phyloP scores from a whole-genome alignment of 2,888 invertebrate genomes.

The Macropis europaea region DNA sequence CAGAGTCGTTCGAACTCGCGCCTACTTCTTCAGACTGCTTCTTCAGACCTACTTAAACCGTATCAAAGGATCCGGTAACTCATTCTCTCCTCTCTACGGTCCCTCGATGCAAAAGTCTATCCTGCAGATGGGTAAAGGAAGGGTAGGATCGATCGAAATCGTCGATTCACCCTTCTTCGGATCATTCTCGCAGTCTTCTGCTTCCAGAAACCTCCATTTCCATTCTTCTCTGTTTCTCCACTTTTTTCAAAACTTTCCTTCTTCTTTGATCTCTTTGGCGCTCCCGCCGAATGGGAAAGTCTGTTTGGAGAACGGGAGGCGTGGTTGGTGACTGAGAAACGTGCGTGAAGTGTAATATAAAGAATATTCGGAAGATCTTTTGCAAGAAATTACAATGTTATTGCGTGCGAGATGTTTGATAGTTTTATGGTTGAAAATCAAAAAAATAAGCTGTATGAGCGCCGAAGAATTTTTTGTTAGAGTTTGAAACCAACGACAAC shows the following conservation, averaged over 20 bases:
- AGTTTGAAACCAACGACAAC: too few species aligned
- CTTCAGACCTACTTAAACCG: conserved; percentile 3
- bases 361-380: too few species aligned
- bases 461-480: too few species aligned
- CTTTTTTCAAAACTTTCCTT: conserved; percentile 38
- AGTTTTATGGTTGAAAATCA: too few species aligned
- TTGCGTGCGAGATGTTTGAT: too few species aligned
- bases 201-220: too few species aligned
- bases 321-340: too few species aligned
- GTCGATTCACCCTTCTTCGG: conserved; percentile 42
- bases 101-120: neutral
- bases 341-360: too few species aligned
- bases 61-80: conserved; percentile 10
- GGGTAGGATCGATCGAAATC: conserved; percentile 27
- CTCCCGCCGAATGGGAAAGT: neutral
- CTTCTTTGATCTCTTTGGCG: conserved; percentile 37
- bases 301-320: too few species aligned
- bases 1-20: neutral
- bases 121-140: conserved; percentile 1
- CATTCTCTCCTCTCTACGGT: neutral
- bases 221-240: neutral
- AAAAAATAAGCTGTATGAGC: too few species aligned
- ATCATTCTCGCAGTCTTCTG: conserved; percentile 1
- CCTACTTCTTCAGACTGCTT: conserved; percentile 5
- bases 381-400: too few species aligned